A percentile compares a stretch with the other conserved stretches of the same genome.
These are phyloP conservation scores for Sceloporus undulatus DNA, from an alignment of 2,113 vertebrate genomes.

Conservation along the genomic window DNA sequence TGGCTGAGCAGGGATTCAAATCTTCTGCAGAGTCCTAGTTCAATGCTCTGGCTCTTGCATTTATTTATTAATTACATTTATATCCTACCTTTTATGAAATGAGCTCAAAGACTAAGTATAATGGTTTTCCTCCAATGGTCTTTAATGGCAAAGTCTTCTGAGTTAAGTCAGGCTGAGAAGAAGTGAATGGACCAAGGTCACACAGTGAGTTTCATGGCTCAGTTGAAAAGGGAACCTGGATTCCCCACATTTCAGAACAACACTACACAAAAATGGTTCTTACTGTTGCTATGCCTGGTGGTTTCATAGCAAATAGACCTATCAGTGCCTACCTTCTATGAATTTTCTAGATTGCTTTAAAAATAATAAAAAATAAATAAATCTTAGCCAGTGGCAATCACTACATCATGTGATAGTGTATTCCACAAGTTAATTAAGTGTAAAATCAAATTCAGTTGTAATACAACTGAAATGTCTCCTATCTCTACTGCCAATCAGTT, in stretches of 20 bases:
- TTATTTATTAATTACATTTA: too few species aligned
- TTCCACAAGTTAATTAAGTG: neutral
- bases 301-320: neutral
- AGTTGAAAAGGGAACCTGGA: too few species aligned
- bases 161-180: neutral
- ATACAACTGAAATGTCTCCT: neutral
- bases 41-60: too few species aligned
- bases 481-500: neutral
- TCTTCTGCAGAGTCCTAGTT: too few species aligned
- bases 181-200: neutral
- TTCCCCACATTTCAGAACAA: too few species aligned
- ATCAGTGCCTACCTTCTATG: neutral
- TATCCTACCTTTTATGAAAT: neutral
- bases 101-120: too few species aligned
- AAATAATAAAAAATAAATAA: neutral
- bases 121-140: too few species aligned
- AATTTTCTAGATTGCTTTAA: neutral
- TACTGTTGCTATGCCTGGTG: neutral
- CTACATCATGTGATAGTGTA: neutral
- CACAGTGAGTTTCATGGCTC: neutral
- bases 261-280: too few species aligned
- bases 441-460: neutral
- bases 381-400: neutral
- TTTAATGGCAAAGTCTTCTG: neutral
- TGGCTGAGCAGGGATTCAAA: too few species aligned